A percentile compares a stretch with the other conserved stretches of the same genome.
phyloP scores from a whole-genome alignment of 2,888 invertebrate species.

The Crioceris asparagi region DNA sequence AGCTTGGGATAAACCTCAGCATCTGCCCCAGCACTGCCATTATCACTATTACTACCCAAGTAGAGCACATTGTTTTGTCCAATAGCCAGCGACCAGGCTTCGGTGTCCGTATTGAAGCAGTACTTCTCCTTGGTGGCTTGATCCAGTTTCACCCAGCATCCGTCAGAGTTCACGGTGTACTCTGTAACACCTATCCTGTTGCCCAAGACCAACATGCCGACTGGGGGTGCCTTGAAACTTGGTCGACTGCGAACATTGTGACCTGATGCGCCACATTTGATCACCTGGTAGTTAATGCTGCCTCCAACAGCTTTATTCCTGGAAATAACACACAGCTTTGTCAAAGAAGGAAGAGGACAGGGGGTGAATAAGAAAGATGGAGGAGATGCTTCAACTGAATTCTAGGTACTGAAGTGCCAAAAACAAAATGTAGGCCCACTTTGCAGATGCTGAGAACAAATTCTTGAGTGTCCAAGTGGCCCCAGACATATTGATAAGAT shows the following conservation, averaged over 20 bases:
- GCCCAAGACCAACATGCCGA: slow-evolving; percentile 55
- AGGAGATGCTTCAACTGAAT: no score
- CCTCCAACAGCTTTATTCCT: slow-evolving; percentile 17
- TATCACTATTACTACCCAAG: slow-evolving; percentile 39
- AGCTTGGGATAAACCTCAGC: slow-evolving; percentile 20
- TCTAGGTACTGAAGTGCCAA: no score
- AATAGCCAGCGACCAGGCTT: slow-evolving; percentile 62
- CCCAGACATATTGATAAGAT: no score
- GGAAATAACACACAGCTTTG: slow-evolving; percentile 7
- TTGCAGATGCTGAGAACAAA: no score
- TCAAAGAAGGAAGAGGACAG: no score
- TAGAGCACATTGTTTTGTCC: slow-evolving; percentile 53
- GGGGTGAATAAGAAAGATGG: no score
- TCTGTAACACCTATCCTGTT: slow-evolving; percentile 53
- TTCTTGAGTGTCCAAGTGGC: no score
- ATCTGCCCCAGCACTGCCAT: slow-evolving; percentile 32
- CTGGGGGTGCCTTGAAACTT: slow-evolving; percentile 55
- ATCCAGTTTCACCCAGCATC: slow-evolving; percentile 56
- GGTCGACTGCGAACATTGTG: slow-evolving; percentile 62
- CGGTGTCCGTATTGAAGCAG: slow-evolving; percentile 55
- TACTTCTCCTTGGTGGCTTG: slow-evolving; percentile 50
- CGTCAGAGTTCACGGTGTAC: slow-evolving; percentile 53
- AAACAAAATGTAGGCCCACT: no score
- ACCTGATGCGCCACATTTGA: slow-evolving; percentile 65
- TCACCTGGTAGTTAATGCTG: slow-evolving; percentile 48